phyloP scores from a whole-genome alignment of 37 sponge, comb jelly and placozoan species.

The Haliclona indistincta region DNA sequence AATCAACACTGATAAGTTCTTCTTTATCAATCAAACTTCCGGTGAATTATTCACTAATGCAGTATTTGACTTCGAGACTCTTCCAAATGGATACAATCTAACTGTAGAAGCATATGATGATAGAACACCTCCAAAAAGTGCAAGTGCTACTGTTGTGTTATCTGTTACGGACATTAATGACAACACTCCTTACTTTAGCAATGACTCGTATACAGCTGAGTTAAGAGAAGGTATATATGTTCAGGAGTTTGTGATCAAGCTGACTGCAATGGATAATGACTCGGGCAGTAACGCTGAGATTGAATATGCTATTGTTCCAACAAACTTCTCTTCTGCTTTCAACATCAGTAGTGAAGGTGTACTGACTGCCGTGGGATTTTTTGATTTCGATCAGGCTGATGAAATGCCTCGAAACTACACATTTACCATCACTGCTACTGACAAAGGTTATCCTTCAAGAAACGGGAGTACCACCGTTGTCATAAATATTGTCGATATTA shows the following conservation, averaged over 20 bases:
- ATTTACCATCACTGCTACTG: constrained; percentile 26
- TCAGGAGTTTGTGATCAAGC: neutral
- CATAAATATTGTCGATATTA: constrained; percentile 46
- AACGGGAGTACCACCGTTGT: constrained; percentile 12
- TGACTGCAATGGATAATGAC: neutral
- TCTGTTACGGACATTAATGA: constrained; percentile 50
- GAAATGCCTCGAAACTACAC: constrained; percentile 4
- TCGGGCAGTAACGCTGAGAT: constrained; percentile 1
- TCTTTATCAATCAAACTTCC: constrained; percentile 28
- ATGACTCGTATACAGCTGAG: neutral
- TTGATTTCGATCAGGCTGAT: constrained; percentile 15
- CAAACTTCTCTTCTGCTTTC: constrained; percentile 27
- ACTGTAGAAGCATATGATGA: constrained; percentile 39
- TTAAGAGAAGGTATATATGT: neutral
- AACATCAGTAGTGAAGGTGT: constrained; percentile 35
- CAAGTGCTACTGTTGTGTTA: constrained; percentile 11
- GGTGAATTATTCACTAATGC: constrained; percentile 13
- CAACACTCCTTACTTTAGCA: constrained; percentile 37
- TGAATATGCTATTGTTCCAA: constrained; percentile 2
- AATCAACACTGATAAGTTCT: neutral
- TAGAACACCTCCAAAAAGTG: constrained; percentile 17
- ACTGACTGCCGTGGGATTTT: constrained; percentile 16
- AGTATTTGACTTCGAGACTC: constrained; percentile 24
- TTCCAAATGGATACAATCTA: constrained; percentile 21
- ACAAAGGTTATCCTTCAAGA: constrained; percentile 21